phyloP scores from a whole-genome alignment of 2,113 vertebrate species.

The Cyprichromis sp. region DNA sequence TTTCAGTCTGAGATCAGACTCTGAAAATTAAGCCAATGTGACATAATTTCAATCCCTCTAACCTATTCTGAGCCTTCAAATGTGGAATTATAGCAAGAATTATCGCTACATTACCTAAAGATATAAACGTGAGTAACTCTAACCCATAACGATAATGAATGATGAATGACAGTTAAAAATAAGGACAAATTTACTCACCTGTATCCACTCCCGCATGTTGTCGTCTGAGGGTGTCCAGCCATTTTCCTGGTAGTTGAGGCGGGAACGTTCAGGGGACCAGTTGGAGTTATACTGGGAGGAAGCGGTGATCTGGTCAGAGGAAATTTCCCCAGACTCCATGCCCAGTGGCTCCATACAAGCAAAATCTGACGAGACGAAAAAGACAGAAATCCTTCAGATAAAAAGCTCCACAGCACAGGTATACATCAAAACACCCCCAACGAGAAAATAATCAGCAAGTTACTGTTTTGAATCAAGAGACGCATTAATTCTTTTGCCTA shows the following conservation, averaged over 20 bases:
- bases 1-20: not conserved
- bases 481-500: not conserved
- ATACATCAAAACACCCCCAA: not conserved
- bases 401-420: not conserved
- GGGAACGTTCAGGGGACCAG: constrained; percentile 89
- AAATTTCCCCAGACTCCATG: constrained; percentile 91
- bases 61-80: not conserved
- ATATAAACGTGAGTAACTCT: not conserved
- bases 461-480: not conserved
- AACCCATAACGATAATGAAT: not conserved
- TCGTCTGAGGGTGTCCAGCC: constrained; percentile 96
- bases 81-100: not conserved
- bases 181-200: constrained; percentile 69
- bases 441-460: not conserved
- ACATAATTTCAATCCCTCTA: not conserved
- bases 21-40: not conserved
- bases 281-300: constrained; percentile 91
- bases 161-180: not conserved
- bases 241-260: constrained; percentile 89
- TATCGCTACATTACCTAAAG: not conserved
- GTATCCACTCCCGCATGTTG: constrained; percentile 85
- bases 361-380: constrained; percentile 42
- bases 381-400: not conserved
- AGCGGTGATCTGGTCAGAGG: constrained; percentile 83
- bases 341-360: constrained; percentile 87